Evolutionary conservation across 2,113 vertebrate species (phyloP).

Genomic region (Anoura caudifer): DNA sequence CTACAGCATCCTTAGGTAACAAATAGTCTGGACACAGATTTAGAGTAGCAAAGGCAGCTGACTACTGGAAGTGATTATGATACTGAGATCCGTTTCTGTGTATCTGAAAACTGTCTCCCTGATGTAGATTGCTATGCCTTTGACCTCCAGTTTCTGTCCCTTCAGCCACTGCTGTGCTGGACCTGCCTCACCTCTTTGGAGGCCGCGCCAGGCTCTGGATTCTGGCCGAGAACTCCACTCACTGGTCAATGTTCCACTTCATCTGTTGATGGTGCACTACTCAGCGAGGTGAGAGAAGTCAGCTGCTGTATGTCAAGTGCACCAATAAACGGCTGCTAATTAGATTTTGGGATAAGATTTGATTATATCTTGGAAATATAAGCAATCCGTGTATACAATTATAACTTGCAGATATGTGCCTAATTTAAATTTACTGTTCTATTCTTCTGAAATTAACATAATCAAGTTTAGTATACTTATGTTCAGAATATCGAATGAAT

Average conservation of each 20-base stretch:
- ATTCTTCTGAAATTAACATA: conserved; percentile 61
- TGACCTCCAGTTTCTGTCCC: neutral
- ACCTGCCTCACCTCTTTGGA: neutral
- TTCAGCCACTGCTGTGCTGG: neutral
- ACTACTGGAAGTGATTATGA: neutral
- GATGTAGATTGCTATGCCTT: neutral
- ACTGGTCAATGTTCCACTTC: accelerated
- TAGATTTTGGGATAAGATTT: neutral
- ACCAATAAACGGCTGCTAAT: neutral
- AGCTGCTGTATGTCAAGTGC: neutral
- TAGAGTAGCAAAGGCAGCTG: neutral
- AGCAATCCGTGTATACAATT: neutral
- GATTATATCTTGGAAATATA: neutral
- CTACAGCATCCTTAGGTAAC: neutral
- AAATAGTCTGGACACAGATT: neutral
- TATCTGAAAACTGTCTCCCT: neutral
- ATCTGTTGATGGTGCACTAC: neutral
- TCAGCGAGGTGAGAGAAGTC: neutral
- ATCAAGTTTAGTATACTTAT: conserved; percentile 52
- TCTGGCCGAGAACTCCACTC: neutral
- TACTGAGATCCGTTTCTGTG: neutral
- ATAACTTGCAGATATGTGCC: neutral
- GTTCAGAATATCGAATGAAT: conserved; percentile 51
- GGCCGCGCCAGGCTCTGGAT: neutral
- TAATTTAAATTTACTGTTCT: conserved; percentile 40